Base-by-base conservation (phyloP, 2,113 vertebrate genomes). In the Eubucco bourcierii region DNA sequence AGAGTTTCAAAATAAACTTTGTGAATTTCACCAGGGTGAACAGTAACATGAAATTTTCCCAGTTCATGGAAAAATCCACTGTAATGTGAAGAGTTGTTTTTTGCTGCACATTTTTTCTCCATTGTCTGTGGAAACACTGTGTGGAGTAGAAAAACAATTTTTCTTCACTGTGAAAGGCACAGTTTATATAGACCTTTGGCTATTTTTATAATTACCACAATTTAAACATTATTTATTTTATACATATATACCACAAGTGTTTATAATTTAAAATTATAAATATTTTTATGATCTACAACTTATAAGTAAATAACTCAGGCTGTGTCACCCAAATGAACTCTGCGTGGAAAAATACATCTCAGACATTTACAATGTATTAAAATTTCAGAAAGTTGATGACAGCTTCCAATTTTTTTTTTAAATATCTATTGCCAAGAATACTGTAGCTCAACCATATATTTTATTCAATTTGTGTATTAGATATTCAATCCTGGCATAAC, bases 311-410 rank as follows among this genome's bases (percentile, higher is more conserved):
- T 50, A 46, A 77, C 33, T 12, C 52, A 72, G 19, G 15, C 12
- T 70, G 4, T 46, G 66, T 66, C 65, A 67, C 0, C 0, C 9
- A 34, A 83, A 37, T 12, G 6, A 56, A 17, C 7, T 79, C 11
- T 44, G 78, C 12, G 29, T 37, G 61, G 77, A 72, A 61, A 72
- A 58, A 5, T 1, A 14, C 0, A 3, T 46, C 77, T 82, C 47
- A 60, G 16, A 28, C 7, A 46, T 56, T 58, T 90, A 3, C 19
- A 80, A 63, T 44, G 59, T 5, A 34, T 25, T 15, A 70, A 84
- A 88, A 81, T 9, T 7, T 53, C 1, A 34, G 29, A 41, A 73
- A 53, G 4, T 76, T 88, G 53, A 17, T 83, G n/a, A 61, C 7
- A 55, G 2, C 10, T 93, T 65, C 20, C 6, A 53, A 66, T n/a